phyloP scores from a whole-genome alignment of 2,113 vertebrate species.

The Orcinus orca region DNA sequence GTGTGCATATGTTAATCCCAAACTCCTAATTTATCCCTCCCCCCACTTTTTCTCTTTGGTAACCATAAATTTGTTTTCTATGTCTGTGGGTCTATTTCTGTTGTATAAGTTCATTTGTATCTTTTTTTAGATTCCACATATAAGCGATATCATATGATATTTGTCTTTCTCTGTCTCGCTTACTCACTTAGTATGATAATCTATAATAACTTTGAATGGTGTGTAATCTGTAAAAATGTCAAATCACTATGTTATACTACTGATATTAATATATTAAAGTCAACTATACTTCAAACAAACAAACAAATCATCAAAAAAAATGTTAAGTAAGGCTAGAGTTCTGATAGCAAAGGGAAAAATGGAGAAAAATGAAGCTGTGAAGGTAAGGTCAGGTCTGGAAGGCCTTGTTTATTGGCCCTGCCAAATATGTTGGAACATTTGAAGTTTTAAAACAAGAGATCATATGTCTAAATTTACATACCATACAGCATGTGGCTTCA shows the following conservation, averaged over 20 bases:
- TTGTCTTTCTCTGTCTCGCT: background rate
- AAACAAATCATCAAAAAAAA: background rate
- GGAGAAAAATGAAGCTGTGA: background rate
- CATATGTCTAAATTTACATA: background rate
- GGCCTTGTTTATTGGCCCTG: background rate
- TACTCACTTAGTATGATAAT: background rate
- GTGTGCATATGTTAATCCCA: background rate
- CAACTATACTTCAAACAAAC: background rate
- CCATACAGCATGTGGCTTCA: background rate
- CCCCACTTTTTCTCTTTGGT: background rate
- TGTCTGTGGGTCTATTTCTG: background rate
- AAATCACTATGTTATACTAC: background rate
- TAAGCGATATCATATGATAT: background rate
- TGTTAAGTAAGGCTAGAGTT: background rate
- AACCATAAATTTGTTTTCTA: background rate
- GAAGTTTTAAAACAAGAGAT: background rate
- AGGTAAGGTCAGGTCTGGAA: background rate
- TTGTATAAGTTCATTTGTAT: background rate
- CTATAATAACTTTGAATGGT: background rate
- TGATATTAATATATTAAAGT: background rate
- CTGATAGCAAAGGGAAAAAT: background rate
- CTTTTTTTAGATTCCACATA: background rate
- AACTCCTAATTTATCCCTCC: background rate
- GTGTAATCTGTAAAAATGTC: background rate
- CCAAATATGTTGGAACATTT: background rate